phyloP scores from a whole-genome alignment of 2,888 invertebrate species.

The Leptopilina drosophilae region DNA sequence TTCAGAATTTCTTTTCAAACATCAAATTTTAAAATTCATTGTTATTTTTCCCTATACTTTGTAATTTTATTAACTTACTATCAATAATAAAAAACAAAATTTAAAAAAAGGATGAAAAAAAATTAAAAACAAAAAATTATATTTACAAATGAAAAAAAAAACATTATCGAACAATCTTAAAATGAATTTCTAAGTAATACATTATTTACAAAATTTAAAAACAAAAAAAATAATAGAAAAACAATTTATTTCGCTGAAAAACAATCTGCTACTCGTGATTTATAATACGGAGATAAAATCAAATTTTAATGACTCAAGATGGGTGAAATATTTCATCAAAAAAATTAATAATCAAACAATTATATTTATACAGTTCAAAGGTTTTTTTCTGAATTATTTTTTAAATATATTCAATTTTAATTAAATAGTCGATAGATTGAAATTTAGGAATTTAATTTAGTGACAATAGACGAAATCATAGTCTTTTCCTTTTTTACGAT shows the following conservation, averaged over 20 bases:
- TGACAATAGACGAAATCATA: not conserved
- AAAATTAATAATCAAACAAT: not conserved
- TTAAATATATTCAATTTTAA: no score
- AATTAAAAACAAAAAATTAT: no score
- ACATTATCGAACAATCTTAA: not conserved
- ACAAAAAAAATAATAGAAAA: not conserved
- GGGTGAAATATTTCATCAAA: not conserved
- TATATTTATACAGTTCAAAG: not conserved
- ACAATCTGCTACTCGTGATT: slow-evolving; percentile 1
- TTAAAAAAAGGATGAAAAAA: no score
- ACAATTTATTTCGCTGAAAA: not conserved
- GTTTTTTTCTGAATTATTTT: no score
- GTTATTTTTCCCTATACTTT: no score
- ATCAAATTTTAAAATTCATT: no score
- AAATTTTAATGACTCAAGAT: not conserved
- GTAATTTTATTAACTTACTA: no score
- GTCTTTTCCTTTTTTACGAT: not conserved
- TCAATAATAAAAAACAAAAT: no score
- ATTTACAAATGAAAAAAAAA: no score
- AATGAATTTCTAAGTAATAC: not conserved
- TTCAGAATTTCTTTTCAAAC: no score
- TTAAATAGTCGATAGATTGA: not conserved
- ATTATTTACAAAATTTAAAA: not conserved
- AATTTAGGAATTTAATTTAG: not conserved
- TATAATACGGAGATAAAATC: slow-evolving; percentile 2